Conservation (phyloP, 2,113 vertebrate genomes). For the Hippolais icterina region DNA sequence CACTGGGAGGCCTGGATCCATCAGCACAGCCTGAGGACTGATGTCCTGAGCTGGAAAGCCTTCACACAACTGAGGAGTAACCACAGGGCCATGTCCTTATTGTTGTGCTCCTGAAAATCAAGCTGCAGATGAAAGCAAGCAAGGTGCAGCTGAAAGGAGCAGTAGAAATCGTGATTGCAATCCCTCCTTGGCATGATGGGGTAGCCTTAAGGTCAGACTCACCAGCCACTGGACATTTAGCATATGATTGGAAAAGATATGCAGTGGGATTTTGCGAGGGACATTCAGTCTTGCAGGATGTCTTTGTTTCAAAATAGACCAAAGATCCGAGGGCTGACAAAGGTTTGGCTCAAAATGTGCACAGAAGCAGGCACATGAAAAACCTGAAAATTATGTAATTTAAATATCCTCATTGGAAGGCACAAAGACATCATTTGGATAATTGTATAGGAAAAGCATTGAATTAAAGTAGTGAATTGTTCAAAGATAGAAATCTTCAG, state of each 20-base stretch:
- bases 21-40: not conserved
- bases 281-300: not conserved
- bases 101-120: not conserved
- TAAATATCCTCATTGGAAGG: not conserved
- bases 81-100: not conserved
- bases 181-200: not conserved
- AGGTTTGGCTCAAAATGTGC: not conserved
- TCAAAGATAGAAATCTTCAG: not conserved
- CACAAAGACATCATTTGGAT: not conserved
- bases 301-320: not conserved
- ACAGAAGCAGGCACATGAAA: not conserved
- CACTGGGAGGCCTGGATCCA: not conserved
- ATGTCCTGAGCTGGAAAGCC: not conserved
- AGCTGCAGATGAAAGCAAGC: not conserved
- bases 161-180: not conserved
- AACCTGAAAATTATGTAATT: not conserved
- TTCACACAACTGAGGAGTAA: not conserved
- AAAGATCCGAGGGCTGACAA: not conserved
- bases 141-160: not conserved
- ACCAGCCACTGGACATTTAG: not conserved
- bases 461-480: not conserved
- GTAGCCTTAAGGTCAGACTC: not conserved
- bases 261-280: not conserved
- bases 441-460: not conserved
- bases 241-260: not conserved